Percentiles rank a stretch among this genome's conserved stretches.
phyloP scores from a whole-genome alignment of 92 coral and sea anemone genomes.

The Palythoa caribaeorum region DNA sequence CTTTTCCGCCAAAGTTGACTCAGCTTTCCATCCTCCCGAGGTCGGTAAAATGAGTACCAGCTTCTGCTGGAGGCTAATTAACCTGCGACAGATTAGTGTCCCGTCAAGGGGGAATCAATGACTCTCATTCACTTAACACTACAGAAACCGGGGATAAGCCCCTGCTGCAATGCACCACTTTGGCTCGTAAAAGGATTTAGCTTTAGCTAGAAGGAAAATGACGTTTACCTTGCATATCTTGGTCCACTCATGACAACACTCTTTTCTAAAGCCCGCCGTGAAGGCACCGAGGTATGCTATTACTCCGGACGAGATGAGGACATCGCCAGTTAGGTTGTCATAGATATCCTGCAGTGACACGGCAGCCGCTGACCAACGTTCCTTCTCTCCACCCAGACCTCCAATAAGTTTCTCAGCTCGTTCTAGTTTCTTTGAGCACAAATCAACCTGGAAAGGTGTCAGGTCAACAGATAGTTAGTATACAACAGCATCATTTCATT shows the following conservation, averaged over 20 bases:
- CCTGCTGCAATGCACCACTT: no score
- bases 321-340: constrained; percentile 98
- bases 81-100: no score
- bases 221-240: constrained; percentile 88
- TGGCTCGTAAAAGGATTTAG: no score
- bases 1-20: no score
- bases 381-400: constrained; percentile 99
- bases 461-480: not conserved
- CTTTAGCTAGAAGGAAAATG: no score
- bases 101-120: no score
- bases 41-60: no score
- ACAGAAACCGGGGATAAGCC: no score
- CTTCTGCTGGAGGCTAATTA: no score
- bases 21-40: no score
- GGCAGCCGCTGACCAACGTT: constrained; percentile 99
- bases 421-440: constrained; percentile 96
- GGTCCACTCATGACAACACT: constrained; percentile 97
- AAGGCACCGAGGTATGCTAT: constrained; percentile 98
- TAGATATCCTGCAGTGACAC: constrained; percentile 87
- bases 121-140: no score
- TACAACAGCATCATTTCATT: not conserved
- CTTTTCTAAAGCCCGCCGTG: constrained; percentile 96
- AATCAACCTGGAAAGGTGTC: constrained; percentile 77
- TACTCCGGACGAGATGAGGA: constrained; percentile 97
- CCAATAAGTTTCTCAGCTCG: constrained; percentile 99